Conservation (phyloP, 1,140 invertebrate species). For the Drosophila mauritiana region DNA sequence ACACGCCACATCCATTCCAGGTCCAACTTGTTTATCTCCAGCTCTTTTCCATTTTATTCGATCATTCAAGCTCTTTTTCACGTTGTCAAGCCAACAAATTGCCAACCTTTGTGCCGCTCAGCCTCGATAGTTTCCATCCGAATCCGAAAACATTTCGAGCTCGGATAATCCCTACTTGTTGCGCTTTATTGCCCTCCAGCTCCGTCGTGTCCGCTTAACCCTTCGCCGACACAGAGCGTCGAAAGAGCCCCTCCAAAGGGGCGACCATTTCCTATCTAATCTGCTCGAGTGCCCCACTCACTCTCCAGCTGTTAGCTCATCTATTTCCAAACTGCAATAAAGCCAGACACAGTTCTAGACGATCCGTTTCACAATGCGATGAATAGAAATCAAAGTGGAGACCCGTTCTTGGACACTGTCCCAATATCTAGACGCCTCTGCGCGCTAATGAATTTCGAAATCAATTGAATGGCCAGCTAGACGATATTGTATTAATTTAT, state of each 20-base stretch:
- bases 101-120: conserved; percentile 42
- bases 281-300: conserved; percentile 70
- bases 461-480: conserved; percentile 71
- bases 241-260: conserved; percentile 27
- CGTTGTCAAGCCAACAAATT: conserved; percentile 48
- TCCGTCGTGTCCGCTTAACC: conserved; percentile 17
- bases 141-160: conserved; percentile 31
- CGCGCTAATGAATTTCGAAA: conserved; percentile 79
- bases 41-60: conserved; percentile 9
- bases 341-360: conserved; percentile 51
- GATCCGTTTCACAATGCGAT: conserved; percentile 38
- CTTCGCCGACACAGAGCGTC: neutral
- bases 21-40: conserved; percentile 6
- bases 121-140: conserved; percentile 9
- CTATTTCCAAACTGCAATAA: conserved; percentile 79
- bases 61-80: conserved; percentile 39
- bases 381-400: conserved; percentile 51
- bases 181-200: conserved; percentile 40
- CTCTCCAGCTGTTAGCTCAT: conserved; percentile 81
- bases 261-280: conserved; percentile 73
- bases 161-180: conserved; percentile 54
- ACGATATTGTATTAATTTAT: conserved; percentile 80
- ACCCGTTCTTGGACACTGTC: conserved; percentile 36
- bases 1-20: conserved; percentile 1
- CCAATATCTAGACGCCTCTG: conserved; percentile 52